Base-by-base conservation (phyloP, 2,797 vertebrate species). In the Tenualosa ilisha region DNA sequence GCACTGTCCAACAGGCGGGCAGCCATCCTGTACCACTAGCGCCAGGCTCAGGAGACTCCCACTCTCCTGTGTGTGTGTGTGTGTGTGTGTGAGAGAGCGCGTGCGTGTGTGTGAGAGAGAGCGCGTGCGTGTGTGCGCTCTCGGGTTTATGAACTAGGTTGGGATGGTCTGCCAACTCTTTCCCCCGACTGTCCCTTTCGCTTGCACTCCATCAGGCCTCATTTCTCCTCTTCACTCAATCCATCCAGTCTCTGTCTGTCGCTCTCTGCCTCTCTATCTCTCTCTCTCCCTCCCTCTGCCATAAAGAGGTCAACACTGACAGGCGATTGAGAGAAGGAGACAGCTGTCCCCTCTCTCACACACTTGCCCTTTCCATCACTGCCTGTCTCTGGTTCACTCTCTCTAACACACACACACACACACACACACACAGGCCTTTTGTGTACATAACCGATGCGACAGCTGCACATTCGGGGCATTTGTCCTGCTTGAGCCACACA, bases 221-320 rank as follows among this genome's bases (percentile, higher is more conserved):
- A 68, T 75, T 12, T 15, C 31, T 43, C 31, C 31, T 31, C 3
- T 6, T 68, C 63, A 12, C 31, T 75, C 68, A 75, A 37, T 75
- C 68, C 1, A 40, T 40, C 15, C 37, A 17, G 0, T 31, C 8
- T 8, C 12, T 31, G 3, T 13, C 68, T 72, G 1, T 11, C 40
- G 7, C 12, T 81, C 22, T 50, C 43, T 81, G 53, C 53, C 20
- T 17, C 17, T 15, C 51, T 83, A 6, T 40, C 4, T 22, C 15
- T n/a, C 13, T 53, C 15, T 13, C 54, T 8, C 75, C 85, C 82
- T 88, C 50, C 88, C 65, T 72, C 65, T 40, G 68, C 63, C 63
- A 89, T 86, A 50, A 75, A 83, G 26, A 7, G 26, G 31, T 88
- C 15, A 40, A 87, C n/a, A 81, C 8, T 81, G 85, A 87, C 88